Evolutionary conservation across 1,140 invertebrate genomes (phyloP).

Genomic region (Dinothrombium tinctorium): DNA sequence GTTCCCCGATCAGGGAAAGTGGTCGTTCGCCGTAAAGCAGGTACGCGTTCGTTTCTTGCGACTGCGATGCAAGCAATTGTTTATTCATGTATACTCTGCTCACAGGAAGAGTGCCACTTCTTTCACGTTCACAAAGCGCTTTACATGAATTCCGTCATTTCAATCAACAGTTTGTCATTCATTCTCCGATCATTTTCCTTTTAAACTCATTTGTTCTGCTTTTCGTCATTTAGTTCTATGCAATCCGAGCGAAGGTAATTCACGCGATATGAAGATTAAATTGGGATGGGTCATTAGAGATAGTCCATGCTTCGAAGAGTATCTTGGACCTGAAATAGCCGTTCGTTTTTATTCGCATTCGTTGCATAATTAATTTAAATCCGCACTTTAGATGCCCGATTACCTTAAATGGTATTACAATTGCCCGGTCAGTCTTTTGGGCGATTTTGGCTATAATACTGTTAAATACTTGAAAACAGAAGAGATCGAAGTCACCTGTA

Average conservation of each 20-base stretch:
- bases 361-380: background rate
- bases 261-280: constrained; percentile 12
- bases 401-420: constrained; percentile 10
- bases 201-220: background rate
- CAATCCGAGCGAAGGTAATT: background rate
- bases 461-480: constrained; percentile 11
- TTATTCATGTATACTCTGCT: background rate
- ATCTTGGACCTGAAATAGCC: constrained; percentile 17
- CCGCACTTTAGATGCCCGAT: constrained; percentile 4
- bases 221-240: constrained; percentile 8
- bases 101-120: constrained; percentile 12
- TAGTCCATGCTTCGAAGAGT: constrained; percentile 22
- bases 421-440: constrained; percentile 6
- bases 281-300: constrained; percentile 19
- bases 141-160: constrained; percentile 17
- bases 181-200: constrained; percentile 3
- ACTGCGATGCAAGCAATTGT: background rate
- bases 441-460: constrained; percentile 9
- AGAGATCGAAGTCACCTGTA: constrained; percentile 7
- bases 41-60: constrained; percentile 10
- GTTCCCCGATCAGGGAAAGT: constrained; percentile 18
- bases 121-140: constrained; percentile 18
- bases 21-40: constrained; percentile 14
- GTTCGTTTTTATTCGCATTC: constrained; percentile 10
- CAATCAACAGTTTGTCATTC: constrained; percentile 16